Conservation (phyloP, 2,888 invertebrate genomes). For the Colostygia pectinataria region DNA sequence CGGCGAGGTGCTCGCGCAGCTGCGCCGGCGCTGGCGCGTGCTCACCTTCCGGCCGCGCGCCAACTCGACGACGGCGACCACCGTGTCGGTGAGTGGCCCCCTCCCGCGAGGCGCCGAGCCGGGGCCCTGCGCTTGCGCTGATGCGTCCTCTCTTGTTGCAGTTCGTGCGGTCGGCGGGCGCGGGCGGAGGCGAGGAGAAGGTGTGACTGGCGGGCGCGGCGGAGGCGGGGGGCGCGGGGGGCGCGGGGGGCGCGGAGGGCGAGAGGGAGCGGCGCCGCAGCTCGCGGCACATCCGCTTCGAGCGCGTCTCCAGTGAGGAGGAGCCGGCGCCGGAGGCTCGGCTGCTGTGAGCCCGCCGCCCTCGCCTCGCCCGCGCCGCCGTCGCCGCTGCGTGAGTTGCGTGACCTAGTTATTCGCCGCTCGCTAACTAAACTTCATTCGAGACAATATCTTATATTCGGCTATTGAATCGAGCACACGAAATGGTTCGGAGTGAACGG, state of each 20-base stretch:
- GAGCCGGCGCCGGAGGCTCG: slow-evolving; percentile 64
- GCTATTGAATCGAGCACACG: background rate
- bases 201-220: slow-evolving; percentile 88
- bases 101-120: slow-evolving; percentile 1
- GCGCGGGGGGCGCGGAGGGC: slow-evolving; percentile 25
- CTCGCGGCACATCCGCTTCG: slow-evolving; percentile 70
- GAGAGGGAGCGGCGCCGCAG: slow-evolving; percentile 38
- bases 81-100: slow-evolving; percentile 89
- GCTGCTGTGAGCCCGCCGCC: slow-evolving; percentile 49
- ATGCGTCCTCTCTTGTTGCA: slow-evolving; percentile 66
- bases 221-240: slow-evolving; percentile 35
- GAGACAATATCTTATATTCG: too few relatives aligned
- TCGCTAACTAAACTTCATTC: too few relatives aligned
- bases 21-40: slow-evolving; percentile 93
- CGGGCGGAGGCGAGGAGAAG: slow-evolving; percentile 89
- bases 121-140: background rate
- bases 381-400: background rate
- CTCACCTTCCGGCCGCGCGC: slow-evolving; percentile 90
- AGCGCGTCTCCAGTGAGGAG: slow-evolving; percentile 71
- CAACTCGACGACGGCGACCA: slow-evolving; percentile 93
- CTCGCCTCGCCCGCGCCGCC: slow-evolving; percentile 16
- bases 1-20: slow-evolving; percentile 95
- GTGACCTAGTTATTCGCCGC: background rate
- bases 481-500: background rate
- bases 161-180: slow-evolving; percentile 89